A percentile compares a stretch with the other conserved stretches of the same genome.
Conservation (phyloP, 2,888 invertebrate genomes). For the Gasteruption jaculator region DNA sequence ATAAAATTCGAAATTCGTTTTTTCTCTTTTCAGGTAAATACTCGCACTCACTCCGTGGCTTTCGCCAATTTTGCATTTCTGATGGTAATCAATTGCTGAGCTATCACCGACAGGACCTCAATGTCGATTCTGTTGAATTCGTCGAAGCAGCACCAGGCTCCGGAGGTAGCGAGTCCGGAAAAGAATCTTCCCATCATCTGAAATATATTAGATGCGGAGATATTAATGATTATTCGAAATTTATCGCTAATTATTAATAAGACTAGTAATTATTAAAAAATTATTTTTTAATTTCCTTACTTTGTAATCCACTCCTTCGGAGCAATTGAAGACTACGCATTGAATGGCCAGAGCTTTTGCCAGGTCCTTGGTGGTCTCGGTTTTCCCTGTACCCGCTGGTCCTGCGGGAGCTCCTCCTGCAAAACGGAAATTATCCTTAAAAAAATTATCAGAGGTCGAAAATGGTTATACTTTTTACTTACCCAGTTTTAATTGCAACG, state of each 20-base stretch:
- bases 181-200: conserved; percentile 92
- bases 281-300: conserved; percentile 31
- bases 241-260: too few relatives aligned
- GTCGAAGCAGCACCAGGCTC: conserved; percentile 91
- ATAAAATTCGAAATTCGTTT: too few relatives aligned
- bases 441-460: background rate
- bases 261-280: too few relatives aligned
- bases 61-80: conserved; percentile 77
- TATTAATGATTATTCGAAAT: too few relatives aligned
- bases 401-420: conserved; percentile 84
- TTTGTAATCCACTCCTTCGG: conserved; percentile 67
- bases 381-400: conserved; percentile 85
- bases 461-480: conserved; percentile 13
- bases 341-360: conserved; percentile 84
- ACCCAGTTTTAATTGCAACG: conserved; percentile 77
- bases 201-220: too few relatives aligned
- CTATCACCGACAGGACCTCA: conserved; percentile 85
- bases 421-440: background rate
- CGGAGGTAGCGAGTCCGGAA: conserved; percentile 83
- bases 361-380: conserved; percentile 86
- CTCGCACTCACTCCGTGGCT: conserved; percentile 53
- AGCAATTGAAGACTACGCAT: conserved; percentile 90
- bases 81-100: conserved; percentile 85
- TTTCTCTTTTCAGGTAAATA: background rate
- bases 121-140: conserved; percentile 90